phyloP scores from a whole-genome alignment of 2,797 vertebrate genomes.

The Oceanodroma leucorhoa region DNA sequence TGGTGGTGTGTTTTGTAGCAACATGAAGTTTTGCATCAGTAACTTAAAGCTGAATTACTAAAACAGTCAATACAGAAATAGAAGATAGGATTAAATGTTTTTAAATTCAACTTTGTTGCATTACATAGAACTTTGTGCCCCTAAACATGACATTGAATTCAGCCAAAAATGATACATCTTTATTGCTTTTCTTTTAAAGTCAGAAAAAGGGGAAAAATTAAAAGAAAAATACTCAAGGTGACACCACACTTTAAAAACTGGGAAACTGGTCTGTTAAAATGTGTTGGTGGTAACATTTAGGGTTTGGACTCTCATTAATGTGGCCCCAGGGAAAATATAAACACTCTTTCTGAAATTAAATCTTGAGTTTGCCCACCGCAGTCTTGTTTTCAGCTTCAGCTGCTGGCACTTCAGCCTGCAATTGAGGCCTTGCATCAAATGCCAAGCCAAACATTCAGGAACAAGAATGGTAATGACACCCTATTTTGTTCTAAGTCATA shows the following conservation, averaged over 20 bases:
- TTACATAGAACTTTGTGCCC: neutral
- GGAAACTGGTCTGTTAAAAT: conserved; percentile 48
- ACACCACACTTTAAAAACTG: conserved; percentile 34
- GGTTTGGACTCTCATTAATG: conserved; percentile 60
- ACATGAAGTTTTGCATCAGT: neutral
- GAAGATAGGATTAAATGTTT: neutral
- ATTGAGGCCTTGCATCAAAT: conserved; percentile 54
- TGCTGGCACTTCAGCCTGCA: conserved; percentile 58
- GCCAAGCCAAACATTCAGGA: conserved; percentile 70
- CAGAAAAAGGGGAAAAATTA: neutral
- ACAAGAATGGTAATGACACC: conserved; percentile 65
- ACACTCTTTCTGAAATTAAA: conserved; percentile 63
- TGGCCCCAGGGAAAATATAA: conserved; percentile 72
- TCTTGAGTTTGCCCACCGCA: conserved; percentile 62
- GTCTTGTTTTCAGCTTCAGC: conserved; percentile 61
- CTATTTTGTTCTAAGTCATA: conserved; percentile 56
- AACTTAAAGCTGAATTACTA: neutral
- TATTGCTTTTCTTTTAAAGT: neutral
- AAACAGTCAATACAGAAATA: neutral
- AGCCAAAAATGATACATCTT: neutral
- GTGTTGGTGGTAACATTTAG: conserved; percentile 56
- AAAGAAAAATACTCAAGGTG: conserved; percentile 31
- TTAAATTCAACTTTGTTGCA: neutral
- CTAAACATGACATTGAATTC: neutral
- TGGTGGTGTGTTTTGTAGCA: neutral